These are phyloP conservation scores for Orthosia cruda DNA, from an alignment of 2,888 invertebrate species.

Conservation along the genomic window DNA sequence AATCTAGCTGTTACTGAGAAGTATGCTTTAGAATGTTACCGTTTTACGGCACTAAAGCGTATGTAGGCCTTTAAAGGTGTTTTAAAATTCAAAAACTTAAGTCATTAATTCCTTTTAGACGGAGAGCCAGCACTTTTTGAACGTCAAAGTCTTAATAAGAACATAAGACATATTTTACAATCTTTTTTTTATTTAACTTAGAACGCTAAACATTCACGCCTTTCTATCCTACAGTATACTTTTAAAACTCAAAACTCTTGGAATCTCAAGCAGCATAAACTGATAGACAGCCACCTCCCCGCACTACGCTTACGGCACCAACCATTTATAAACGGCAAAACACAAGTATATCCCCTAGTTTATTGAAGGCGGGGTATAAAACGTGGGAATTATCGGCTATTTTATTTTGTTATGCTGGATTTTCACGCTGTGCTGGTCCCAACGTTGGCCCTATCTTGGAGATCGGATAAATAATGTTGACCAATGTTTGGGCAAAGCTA, in stretches of 20 bases:
- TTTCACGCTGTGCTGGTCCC: no score
- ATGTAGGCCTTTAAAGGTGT: no score
- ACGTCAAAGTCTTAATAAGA: no score
- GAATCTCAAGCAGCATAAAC: conserved; percentile 19
- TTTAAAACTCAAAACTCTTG: conserved; percentile 8
- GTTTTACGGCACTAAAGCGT: no score
- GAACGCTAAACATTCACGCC: neutral
- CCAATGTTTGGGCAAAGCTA: neutral
- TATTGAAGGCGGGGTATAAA: conserved; percentile 50
- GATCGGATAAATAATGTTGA: neutral
- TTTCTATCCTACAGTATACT: neutral
- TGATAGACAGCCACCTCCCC: conserved; percentile 37
- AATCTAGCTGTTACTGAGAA: no score
- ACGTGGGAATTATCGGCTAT: conserved; percentile 48
- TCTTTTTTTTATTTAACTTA: neutral
- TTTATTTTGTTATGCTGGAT: conserved; percentile 35
- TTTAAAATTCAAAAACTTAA: no score
- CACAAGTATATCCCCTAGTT: conserved; percentile 36
- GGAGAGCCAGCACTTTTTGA: no score
- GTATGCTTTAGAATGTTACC: no score
- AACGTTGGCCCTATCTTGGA: neutral
- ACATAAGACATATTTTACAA: no score
- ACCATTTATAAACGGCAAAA: conserved; percentile 58
- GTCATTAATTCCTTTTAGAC: no score
- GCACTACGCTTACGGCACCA: conserved; percentile 40